phyloP scores from a whole-genome alignment of 2,797 vertebrate genomes.

The Zenarchopterus dispar region DNA sequence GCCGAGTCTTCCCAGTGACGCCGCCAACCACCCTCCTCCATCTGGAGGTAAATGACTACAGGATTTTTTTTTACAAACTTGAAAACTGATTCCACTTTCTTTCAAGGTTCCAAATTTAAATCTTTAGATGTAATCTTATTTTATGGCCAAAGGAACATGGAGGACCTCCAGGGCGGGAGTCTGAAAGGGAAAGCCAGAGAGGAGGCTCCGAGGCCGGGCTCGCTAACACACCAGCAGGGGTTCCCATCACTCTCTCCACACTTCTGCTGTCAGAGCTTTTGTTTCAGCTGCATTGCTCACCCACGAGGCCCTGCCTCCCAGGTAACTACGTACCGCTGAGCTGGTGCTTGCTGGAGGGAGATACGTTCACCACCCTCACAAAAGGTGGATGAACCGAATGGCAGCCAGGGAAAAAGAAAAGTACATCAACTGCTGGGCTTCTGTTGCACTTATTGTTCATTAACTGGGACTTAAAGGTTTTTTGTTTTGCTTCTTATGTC shows the following conservation, averaged over 20 bases:
- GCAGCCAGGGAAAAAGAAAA: background rate
- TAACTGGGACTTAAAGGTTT: background rate
- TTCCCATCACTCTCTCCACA: constrained; percentile 98
- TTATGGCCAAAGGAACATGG: background rate
- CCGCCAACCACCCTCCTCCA: background rate
- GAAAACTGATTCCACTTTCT: background rate
- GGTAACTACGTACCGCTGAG: constrained; percentile 89
- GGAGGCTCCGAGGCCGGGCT: constrained; percentile 74
- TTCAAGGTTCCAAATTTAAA: no score
- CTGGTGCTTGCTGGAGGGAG: constrained; percentile 65
- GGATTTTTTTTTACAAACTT: no score
- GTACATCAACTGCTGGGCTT: background rate
- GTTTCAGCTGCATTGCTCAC: constrained; percentile 90
- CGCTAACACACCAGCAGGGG: constrained; percentile 85
- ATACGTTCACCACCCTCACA: constrained; percentile 31
- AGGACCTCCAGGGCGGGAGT: constrained; percentile 45
- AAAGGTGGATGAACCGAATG: constrained; percentile 3
- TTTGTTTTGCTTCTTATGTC: background rate
- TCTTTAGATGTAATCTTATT: background rate
- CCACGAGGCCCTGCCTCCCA: constrained; percentile 89
- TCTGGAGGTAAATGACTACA: background rate
- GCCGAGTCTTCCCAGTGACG: background rate
- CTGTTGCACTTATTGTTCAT: background rate
- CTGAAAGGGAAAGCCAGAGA: constrained; percentile 62
- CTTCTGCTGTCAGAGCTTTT: constrained; percentile 98